phyloP scores from a whole-genome alignment of 2,888 invertebrate species.

The Macrosoma leucophasiata region DNA sequence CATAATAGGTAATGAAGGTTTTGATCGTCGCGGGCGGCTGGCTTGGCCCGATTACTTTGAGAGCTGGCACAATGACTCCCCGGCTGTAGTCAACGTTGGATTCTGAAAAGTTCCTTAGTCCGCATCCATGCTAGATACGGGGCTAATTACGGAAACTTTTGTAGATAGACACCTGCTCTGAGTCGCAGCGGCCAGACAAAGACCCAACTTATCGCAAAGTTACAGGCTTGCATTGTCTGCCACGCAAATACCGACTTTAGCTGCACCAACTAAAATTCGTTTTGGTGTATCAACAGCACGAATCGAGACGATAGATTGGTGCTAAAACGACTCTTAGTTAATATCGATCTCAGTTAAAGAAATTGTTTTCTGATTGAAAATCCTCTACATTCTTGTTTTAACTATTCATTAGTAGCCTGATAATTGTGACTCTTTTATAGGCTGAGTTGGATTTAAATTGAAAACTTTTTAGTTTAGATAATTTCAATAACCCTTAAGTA shows the following conservation, averaged over 20 bases:
- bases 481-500: no score
- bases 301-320: slow-evolving; percentile 44
- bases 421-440: slow-evolving; percentile 5
- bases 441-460: no score
- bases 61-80: slow-evolving; percentile 65
- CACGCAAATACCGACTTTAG: slow-evolving; percentile 45
- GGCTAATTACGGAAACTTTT: slow-evolving; percentile 74
- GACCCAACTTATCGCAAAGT: slow-evolving; percentile 69
- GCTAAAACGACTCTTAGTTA: slow-evolving; percentile 47
- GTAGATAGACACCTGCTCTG: slow-evolving; percentile 74
- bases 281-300: slow-evolving; percentile 32
- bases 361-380: slow-evolving; percentile 23
- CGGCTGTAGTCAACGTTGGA: slow-evolving; percentile 66
- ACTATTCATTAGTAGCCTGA: slow-evolving; percentile 6
- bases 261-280: slow-evolving; percentile 30
- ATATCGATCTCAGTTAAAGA: slow-evolving; percentile 48
- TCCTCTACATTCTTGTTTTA: slow-evolving; percentile 8
- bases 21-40: slow-evolving; percentile 67
- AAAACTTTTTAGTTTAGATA: no score
- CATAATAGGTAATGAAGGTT: slow-evolving; percentile 75
- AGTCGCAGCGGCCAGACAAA: slow-evolving; percentile 66
- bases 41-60: slow-evolving; percentile 69
- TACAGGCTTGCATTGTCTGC: slow-evolving; percentile 45
- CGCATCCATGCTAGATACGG: slow-evolving; percentile 66
- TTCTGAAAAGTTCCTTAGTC: slow-evolving; percentile 69